Evolutionary conservation across 37 sponge, comb jelly and placozoan genomes (phyloP), one percentile per base, ranked within the genome.

Genomic region (Aphrocallistes beatrix): DNA sequence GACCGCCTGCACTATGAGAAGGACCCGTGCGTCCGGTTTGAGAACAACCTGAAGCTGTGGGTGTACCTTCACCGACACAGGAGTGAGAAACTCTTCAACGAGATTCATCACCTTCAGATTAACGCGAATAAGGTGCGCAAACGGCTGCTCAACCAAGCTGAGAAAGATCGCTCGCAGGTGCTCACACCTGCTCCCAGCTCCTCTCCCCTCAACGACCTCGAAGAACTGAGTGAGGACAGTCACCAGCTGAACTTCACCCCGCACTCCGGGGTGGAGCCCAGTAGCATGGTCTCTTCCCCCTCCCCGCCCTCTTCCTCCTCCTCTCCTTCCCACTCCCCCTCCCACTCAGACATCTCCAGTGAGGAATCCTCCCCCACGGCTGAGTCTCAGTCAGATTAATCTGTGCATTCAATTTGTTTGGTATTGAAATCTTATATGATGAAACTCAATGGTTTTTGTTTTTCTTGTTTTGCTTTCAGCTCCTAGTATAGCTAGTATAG

Each of bases 1-100:
- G 96, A 95, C 50, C 40, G 96, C 23, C 89, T 95, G 23, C 96
- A 95, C 82, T 95, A 95, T 81, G 96, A 95, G 92, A 95, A 95
- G 88, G 96, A 95, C 37, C 96, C 96, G 0, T 95, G 96, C 50
- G 96, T 95, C 25, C 84, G 92, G 23, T 95, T 93, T 51, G 91
- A 93, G 85, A 92, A 88, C 37, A 51, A 88, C 45, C 89, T 90
- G 88, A 95, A 95, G 86, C 51, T 95, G 39, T 95, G 96, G 96
- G 87, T 95, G 39, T 93, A 95, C 86, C 90, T 95, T 8, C 96
- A 95, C 81, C 39, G 93, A n/a, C 82, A 85, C 38, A 86, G 96
- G 40, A 91, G 81, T 0, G 93, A 91, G 82, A 92, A 95, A 30
- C 75, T 60, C 1, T 60, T 60, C 75, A 60, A 60, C 34, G 75